Base-by-base conservation (phyloP, 2,113 vertebrate species). In the Balaenoptera acutorostrata region DNA sequence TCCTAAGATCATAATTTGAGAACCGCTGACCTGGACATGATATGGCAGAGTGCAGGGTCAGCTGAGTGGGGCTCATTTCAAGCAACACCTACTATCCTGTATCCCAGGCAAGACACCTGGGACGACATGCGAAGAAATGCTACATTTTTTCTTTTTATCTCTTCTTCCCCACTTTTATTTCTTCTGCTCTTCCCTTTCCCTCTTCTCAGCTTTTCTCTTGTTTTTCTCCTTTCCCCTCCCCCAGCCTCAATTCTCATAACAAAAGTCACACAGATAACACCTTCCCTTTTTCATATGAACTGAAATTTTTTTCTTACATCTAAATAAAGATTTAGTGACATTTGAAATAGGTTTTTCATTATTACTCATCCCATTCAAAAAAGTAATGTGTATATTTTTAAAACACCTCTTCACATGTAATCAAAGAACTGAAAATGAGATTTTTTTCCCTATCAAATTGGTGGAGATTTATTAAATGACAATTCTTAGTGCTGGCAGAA, bases 321-420 rank as follows among this genome's bases (percentile, higher is more conserved):
- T 75, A 68, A 74, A 63, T 5, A 75, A 82, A 98, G 77, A 68
- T 57, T 75, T 66, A 21, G 27, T 83, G 95, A 87, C 95, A 92
- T 95, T 97, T 90, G 74, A 96, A 92, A 86, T 77, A n/a, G 41
- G 46, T 66, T 93, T 97, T 77, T 95, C 92, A 71, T 93, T 88
- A 97, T 97, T 94, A 97, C 92, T 97, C 95, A 97, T 44, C 18
- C 55, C 77, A 72, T 82, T 94, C 66, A 88, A 86, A 94, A 91
- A 91, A 41, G 31, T 78, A 82, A 68, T 20, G 36, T 39, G 27
- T 25, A n/a, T 85, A 63, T 85, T 93, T 93, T 80, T 17, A 81
- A 94, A 92, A 84, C n/a, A 59, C 3, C 66, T 61, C 80, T 96
- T 95, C 64, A 31, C 89, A 82, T 29, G 39, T 98, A 95, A 90